Base-by-base conservation (phyloP, 2,113 vertebrate species). In the Kobus ellipsiprymnus region DNA sequence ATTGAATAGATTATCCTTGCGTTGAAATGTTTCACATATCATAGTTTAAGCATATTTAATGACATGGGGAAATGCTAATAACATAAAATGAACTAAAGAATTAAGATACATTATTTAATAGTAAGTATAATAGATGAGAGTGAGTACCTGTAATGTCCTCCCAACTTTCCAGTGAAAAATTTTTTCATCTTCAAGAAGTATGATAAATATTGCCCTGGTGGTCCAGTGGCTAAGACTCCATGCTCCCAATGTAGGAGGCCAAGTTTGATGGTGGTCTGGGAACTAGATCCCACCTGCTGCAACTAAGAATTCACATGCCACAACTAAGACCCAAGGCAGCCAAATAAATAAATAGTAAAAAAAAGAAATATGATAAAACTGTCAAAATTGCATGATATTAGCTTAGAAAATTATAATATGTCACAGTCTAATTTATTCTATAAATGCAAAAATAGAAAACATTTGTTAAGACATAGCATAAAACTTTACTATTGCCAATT, bases 1-100 rank as follows among this genome's bases (percentile, higher is more conserved):
- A 87, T 48, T 94, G 62, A 83, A 54, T 6, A 95, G 17, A 84
- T 55, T 91, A 44, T 88, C 21, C 33, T 92, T 74, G 36, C 19
- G 67, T 15, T 59, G 36, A 84, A 95, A 60, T 54, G 36, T 82
- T 96, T 74, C 21, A 1, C 15, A 55, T 46, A 19, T 64, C 16
- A 57, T 55, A 67, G 81, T 96, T 57, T 54, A 91, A 62, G 11
- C 91, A 52, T 77, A 88, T 74, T 95, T 95, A 95, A 78, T 95
- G 29, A 87, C 5, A 33, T 25, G n/a, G 55, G 21, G 33, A 92
- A 86, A 74, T 87, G 36, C 11, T 84, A 95, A 84, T 62, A 36
- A n/a, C 17, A 83, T 62, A 44, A 48, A 36, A 19, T 62, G 11
- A 80, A 62, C n/a, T 64, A 67, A 95, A 94, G 57, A 36, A 48